A percentile compares a stretch with the other conserved stretches of the same genome.
Conservation (phyloP, 1,140 invertebrate species). For the Procambarus virginalis region DNA sequence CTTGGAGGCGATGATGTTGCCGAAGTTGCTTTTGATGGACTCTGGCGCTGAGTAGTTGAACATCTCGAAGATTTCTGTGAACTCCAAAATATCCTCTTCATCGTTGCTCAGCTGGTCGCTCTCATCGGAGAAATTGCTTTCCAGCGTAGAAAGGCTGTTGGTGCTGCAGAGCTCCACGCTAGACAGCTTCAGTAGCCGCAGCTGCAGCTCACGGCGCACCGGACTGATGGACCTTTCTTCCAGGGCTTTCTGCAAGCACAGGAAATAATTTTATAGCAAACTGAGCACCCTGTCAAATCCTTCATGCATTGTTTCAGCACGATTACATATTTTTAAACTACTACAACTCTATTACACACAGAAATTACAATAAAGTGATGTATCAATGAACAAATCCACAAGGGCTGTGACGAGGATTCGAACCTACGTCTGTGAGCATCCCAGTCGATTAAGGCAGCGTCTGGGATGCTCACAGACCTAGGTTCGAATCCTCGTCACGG, state of each 20-base stretch:
- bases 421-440: too few species aligned
- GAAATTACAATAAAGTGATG: too few species aligned
- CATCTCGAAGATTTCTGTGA: constrained; percentile 57
- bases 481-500: too few species aligned
- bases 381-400: too few species aligned
- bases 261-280: neutral
- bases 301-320: too few species aligned
- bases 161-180: neutral
- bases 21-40: constrained; percentile 32
- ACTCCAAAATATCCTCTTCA: constrained; percentile 42
- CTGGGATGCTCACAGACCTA: too few species aligned
- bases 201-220: constrained; percentile 40
- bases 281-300: too few species aligned
- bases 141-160: constrained; percentile 29
- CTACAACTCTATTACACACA: too few species aligned
- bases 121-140: constrained; percentile 52
- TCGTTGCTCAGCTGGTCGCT: constrained; percentile 26
- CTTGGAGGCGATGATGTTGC: constrained; percentile 28
- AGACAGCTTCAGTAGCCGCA: constrained; percentile 40
- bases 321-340: too few species aligned
- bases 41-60: constrained; percentile 17
- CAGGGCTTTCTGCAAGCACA: constrained; percentile 14
- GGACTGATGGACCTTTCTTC: constrained; percentile 10
- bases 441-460: too few species aligned
- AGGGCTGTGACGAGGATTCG: too few species aligned